Evolutionary conservation across 2,888 invertebrate species (phyloP).

Genomic region (Pollenia amentaria): DNA sequence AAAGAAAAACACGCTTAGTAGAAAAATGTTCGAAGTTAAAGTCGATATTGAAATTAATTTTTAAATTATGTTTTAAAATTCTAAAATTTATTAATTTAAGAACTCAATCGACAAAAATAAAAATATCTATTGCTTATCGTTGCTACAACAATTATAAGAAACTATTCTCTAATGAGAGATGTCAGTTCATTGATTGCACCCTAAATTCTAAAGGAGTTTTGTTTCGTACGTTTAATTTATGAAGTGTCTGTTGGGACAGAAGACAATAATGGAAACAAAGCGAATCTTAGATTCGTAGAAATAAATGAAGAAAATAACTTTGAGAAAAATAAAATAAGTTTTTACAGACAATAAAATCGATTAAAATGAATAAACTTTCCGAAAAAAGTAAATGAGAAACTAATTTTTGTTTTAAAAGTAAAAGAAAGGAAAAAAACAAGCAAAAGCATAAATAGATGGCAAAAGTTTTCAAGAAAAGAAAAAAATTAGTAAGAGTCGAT

Average conservation of each 20-base stretch:
- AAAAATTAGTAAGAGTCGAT: slow-evolving; percentile 1
- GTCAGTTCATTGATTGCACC: no score
- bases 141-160: no score
- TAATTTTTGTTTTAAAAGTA: slow-evolving; percentile 16
- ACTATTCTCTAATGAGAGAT: no score
- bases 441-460: slow-evolving; percentile 42
- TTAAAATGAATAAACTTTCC: slow-evolving; percentile 19
- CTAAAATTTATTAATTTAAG: no score
- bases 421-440: slow-evolving; percentile 29
- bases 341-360: slow-evolving; percentile 13
- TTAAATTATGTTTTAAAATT: no score
- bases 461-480: slow-evolving; percentile 24
- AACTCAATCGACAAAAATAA: no score
- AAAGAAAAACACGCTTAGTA: no score
- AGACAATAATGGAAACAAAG: background rate
- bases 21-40: no score
- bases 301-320: slow-evolving; percentile 5
- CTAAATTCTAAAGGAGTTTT: background rate
- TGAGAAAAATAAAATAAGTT: background rate
- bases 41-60: no score
- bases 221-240: slow-evolving; percentile 39
- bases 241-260: slow-evolving; percentile 34
- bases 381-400: slow-evolving; percentile 1
- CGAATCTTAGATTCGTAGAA: background rate
- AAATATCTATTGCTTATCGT: no score